Conservation (phyloP, 1,140 invertebrate species). For the Atta texana region DNA sequence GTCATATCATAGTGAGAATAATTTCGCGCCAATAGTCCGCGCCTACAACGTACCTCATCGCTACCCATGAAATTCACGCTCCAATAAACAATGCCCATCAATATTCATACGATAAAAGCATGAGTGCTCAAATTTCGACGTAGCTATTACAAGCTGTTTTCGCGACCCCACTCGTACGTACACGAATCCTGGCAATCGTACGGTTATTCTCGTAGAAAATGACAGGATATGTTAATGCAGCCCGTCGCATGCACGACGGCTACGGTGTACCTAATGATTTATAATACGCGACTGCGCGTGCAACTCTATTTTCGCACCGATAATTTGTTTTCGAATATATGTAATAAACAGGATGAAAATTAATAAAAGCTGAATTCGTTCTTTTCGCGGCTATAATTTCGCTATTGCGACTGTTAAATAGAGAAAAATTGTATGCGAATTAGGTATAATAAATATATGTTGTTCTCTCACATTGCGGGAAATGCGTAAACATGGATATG, state of each 20-base stretch:
- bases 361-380: constrained; percentile 34
- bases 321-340: constrained; percentile 39
- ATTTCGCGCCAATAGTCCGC: constrained; percentile 33
- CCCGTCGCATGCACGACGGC: neutral
- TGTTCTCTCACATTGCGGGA: neutral
- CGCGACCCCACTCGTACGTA: constrained; percentile 58
- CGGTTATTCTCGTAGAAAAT: constrained; percentile 39
- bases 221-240: constrained; percentile 3
- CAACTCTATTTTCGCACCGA: neutral
- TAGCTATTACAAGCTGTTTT: constrained; percentile 65
- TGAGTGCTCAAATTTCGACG: constrained; percentile 57
- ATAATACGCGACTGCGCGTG: constrained; percentile 28
- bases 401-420: constrained; percentile 2
- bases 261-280: constrained; percentile 34
- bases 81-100: constrained; percentile 47
- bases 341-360: constrained; percentile 51
- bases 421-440: constrained; percentile 36
- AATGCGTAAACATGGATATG: neutral
- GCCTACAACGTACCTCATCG: constrained; percentile 1
- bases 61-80: constrained; percentile 49
- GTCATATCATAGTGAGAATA: constrained; percentile 14
- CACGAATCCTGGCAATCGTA: constrained; percentile 53
- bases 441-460: constrained; percentile 31
- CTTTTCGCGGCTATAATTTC: constrained; percentile 30
- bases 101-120: constrained; percentile 64